A percentile compares a stretch with the other conserved stretches of the same genome.
phyloP scores from a whole-genome alignment of 2,797 vertebrate genomes.

The Crocidura indochinensis region DNA sequence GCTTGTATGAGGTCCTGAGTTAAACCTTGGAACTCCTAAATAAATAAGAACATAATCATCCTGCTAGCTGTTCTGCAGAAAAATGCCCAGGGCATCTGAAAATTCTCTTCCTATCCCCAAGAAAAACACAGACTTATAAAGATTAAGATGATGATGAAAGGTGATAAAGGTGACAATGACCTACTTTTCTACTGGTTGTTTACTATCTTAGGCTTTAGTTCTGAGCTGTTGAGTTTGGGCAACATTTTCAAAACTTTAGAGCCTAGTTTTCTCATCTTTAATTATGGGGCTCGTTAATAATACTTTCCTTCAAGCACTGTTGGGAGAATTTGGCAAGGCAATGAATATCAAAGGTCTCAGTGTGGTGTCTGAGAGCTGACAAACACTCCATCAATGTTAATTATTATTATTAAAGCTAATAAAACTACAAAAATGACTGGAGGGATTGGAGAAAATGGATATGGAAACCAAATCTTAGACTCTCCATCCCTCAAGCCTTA shows the following conservation, averaged over 20 bases:
- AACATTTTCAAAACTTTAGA: neutral
- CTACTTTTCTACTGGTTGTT: neutral
- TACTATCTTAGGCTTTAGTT: neutral
- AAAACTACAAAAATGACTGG: neutral
- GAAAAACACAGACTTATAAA: neutral
- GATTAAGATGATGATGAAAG: neutral
- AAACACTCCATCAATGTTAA: neutral
- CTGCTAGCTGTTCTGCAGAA: neutral
- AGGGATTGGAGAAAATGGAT: neutral
- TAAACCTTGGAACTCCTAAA: too few relatives aligned
- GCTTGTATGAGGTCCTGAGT: too few relatives aligned
- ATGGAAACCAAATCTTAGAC: conserved; percentile 15
- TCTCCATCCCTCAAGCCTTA: neutral
- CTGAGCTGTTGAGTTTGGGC: neutral
- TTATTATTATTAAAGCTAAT: conserved; percentile 13
- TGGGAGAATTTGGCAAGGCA: neutral
- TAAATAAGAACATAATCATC: neutral
- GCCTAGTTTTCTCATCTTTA: conserved; percentile 27
- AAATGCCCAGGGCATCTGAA: neutral
- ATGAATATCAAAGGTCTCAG: neutral
- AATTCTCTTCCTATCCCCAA: neutral
- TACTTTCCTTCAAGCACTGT: neutral
- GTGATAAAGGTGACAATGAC: neutral
- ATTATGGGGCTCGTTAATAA: neutral
- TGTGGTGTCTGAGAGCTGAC: neutral